A percentile compares a stretch with the other conserved stretches of the same genome.
Conservation (phyloP, 2,888 invertebrate species). For the Abscondita cerata region DNA sequence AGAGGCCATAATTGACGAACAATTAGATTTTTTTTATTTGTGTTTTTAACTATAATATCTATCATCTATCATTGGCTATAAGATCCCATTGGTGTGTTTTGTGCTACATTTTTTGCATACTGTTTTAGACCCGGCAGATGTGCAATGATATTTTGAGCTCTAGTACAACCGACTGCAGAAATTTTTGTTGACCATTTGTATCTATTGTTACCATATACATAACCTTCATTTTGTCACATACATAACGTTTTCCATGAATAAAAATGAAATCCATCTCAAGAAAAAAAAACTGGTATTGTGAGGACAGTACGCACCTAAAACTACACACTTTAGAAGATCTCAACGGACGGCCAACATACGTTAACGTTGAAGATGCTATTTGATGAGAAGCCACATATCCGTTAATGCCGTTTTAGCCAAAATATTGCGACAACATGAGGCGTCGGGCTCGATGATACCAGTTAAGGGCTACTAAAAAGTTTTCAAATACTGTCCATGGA, state of each 20-base stretch:
- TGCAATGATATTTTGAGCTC: too few species aligned
- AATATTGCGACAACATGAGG: not conserved
- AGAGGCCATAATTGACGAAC: too few species aligned
- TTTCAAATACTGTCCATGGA: too few species aligned
- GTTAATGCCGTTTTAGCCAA: not conserved
- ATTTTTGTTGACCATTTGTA: not conserved
- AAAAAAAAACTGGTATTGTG: not conserved
- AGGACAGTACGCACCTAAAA: not conserved
- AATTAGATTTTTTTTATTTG: too few species aligned
- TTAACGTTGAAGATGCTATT: not conserved
- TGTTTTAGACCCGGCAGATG: too few species aligned
- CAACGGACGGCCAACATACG: too few species aligned
- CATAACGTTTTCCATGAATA: not conserved
- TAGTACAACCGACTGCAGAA: not conserved
- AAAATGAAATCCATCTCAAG: not conserved
- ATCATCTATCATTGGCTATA: not conserved
- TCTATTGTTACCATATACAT: too few species aligned
- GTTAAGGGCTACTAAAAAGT: not conserved
- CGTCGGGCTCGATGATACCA: too few species aligned
- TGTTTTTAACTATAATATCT: not conserved
- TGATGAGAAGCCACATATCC: not conserved
- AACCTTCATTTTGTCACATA: not conserved
- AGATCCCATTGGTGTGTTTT: not conserved
- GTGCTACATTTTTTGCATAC: not conserved
- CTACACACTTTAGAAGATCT: not conserved